phyloP scores from a whole-genome alignment of 1,140 invertebrate species.

The Penaeus indicus region DNA sequence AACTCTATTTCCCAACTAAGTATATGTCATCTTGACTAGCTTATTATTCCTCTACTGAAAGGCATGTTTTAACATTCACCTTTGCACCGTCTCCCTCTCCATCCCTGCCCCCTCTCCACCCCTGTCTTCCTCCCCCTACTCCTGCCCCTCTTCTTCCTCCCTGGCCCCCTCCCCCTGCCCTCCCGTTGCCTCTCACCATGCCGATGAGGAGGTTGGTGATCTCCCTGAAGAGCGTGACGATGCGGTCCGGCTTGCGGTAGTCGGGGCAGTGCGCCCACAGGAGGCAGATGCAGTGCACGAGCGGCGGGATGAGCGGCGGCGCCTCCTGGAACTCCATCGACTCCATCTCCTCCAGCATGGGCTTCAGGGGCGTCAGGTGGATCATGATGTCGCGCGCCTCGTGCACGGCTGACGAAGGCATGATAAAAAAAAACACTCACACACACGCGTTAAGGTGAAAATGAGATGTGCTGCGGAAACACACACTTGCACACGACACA shows the following conservation, averaged over 20 bases:
- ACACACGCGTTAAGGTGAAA: not conserved
- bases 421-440: not conserved
- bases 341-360: constrained; percentile 85
- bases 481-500: not conserved
- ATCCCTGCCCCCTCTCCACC: no score
- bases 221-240: constrained; percentile 90
- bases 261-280: constrained; percentile 91
- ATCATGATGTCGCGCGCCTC: constrained; percentile 92
- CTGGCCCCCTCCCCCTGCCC: no score
- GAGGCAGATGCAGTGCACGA: constrained; percentile 88
- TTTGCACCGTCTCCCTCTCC: no score
- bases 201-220: constrained; percentile 91
- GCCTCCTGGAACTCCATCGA: constrained; percentile 87
- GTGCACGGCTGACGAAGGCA: constrained; percentile 82
- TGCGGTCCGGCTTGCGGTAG: constrained; percentile 89
- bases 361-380: constrained; percentile 86
- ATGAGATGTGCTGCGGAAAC: no score
- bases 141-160: no score
- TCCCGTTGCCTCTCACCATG: constrained; percentile 66
- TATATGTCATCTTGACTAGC: no score
- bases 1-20: not conserved
- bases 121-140: no score
- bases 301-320: constrained; percentile 79
- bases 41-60: no score
- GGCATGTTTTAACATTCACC: no score